Conservation (phyloP, 2,797 vertebrate species). For the Gymnocypris eckloni region DNA sequence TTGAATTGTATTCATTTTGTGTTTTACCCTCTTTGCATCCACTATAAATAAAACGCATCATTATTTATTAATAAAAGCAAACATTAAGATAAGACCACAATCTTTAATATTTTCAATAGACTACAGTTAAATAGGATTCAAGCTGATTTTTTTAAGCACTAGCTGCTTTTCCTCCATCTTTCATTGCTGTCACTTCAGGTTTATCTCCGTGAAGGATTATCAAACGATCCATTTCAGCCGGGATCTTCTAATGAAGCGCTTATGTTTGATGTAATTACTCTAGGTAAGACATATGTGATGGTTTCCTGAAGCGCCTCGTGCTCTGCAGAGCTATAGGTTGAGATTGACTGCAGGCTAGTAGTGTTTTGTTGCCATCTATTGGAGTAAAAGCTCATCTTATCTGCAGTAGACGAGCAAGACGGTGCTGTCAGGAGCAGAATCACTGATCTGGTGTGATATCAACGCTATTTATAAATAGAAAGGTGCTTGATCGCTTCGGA, state of each 20-base stretch:
- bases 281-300: constrained; percentile 16
- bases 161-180: neutral
- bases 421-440: neutral
- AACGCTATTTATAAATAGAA: neutral
- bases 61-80: neutral
- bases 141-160: neutral
- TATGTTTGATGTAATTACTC: constrained; percentile 27
- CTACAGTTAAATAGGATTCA: neutral
- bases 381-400: constrained; percentile 81
- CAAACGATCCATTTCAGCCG: constrained; percentile 12
- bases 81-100: neutral
- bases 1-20: too few relatives aligned
- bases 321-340: constrained; percentile 16
- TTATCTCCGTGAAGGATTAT: neutral
- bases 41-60: neutral
- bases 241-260: constrained; percentile 16
- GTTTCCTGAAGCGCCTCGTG: neutral
- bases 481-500: neutral
- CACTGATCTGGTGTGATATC: neutral
- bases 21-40: too few relatives aligned
- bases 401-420: constrained; percentile 24
- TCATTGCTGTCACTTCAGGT: neutral
- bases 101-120: neutral
- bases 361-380: constrained; percentile 93
- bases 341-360: constrained; percentile 74